phyloP scores from a whole-genome alignment of 1,140 invertebrate genomes.

The Polypedilum vanderplanki region DNA sequence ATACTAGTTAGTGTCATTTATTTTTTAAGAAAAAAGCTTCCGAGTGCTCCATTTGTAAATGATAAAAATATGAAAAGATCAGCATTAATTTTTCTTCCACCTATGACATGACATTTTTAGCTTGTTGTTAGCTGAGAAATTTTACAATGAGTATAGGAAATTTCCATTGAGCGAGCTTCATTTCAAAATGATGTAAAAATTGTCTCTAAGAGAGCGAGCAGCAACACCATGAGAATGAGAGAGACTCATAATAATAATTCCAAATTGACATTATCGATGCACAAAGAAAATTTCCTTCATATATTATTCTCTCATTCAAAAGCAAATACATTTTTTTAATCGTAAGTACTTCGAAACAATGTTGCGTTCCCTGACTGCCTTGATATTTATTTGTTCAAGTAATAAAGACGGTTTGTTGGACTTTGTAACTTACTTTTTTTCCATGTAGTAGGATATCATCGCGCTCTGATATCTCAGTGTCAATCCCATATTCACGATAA shows the following conservation, averaged over 20 bases:
- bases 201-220: neutral
- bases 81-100: too few species aligned
- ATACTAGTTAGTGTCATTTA: too few species aligned
- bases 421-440: constrained; percentile 60
- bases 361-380: too few species aligned
- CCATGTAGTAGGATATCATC: constrained; percentile 77
- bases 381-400: neutral
- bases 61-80: too few species aligned
- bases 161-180: neutral
- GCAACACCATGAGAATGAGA: neutral
- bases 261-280: neutral
- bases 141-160: neutral
- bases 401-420: neutral
- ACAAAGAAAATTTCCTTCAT: neutral
- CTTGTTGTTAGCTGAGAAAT: too few species aligned
- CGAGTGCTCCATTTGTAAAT: too few species aligned
- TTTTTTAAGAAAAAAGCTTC: too few species aligned
- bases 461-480: constrained; percentile 63
- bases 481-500: constrained; percentile 68
- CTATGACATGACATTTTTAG: too few species aligned
- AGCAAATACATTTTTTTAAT: neutral
- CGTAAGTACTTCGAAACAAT: neutral
- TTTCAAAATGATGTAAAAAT: neutral
- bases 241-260: neutral
- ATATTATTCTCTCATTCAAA: neutral